Evolutionary conservation across 37 sponge, comb jelly and placozoan species (phyloP), one percentile per base, ranked within the genome.

Genomic region (Ianthella basta): DNA sequence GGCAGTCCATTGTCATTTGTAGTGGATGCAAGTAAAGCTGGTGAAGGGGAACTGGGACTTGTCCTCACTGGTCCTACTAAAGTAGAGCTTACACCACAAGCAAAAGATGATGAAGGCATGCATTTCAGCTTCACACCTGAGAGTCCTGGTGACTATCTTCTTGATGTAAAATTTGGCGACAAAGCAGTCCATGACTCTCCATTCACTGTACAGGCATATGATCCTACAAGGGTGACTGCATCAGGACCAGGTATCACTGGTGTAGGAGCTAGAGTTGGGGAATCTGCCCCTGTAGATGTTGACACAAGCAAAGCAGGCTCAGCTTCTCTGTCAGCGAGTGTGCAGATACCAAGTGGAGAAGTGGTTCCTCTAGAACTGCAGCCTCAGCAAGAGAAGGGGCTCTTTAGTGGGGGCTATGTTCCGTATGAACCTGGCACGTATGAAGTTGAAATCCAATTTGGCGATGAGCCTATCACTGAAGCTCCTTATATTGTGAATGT

Each of bases 211-310:
- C 73, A 86, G 29, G 88, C 93, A 50, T 84, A 77, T 64, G 96
- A 95, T 82, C 94, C 98, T 1, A 54, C 91, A 0, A 88, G 89
- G 78, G 84, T 87, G 27, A 86, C 54, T 33, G 95, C 88, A 21
- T 75, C 55, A 61, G 99, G 99, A 32, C 88, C 95, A 32, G 99
- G 97, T 0, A 54, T 98, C n/a, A 93, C 98, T 20, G 93, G 97
- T 16, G 80, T 83, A 65, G 99, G 99, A 15, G 90, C 95, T 35
- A 29, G 57, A 0, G 86, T 85, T 24, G 90, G 92, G 14, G 34
- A 86, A 44, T 90, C 92, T 63, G 92, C 95, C 13, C 37, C 82
- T 78, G 89, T 95, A 0, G 77, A 84, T 59, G 87, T 97, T 15
- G 97, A 97, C 88, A 88, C 94, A 23, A 21, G 82, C 4, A 72